Evolutionary conservation across 1,140 invertebrate genomes (phyloP), one percentile per base, ranked within the genome.

Genomic region (Platyura marginata): DNA sequence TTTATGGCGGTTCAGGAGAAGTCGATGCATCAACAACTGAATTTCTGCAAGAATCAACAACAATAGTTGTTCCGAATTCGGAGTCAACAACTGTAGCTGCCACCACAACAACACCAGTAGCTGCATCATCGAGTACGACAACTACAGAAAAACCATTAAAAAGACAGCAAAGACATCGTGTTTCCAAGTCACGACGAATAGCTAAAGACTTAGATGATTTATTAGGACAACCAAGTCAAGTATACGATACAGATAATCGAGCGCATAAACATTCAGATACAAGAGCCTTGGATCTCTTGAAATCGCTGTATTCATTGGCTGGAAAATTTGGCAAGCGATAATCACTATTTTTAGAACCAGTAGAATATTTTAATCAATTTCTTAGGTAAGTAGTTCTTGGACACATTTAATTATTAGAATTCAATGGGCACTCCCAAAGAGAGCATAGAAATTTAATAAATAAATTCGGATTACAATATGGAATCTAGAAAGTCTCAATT

Each of bases 271-370:
- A 49, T 41, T 76, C 81, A 10, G 82, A 86, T 53, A 72, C 70
- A 3, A 69, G 83, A 56, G 82, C 82, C 2, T 63, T 87, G 44
- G 81, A 86, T 60, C 64, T 87, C 47, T 68, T 87, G 49, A 77
- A 80, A 62, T 82, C 82, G 44, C 65, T 87, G 41, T 87, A 86
- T 62, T 75, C 76, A 43, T 75, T 87, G 54, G 82, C 83, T 36
- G 78, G 82, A 11, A 76, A 77, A 63, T 85, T 61, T 37, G 58
- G 57, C 49, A 55, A 55, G 50, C 56, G 58, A 51, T 60, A 57
- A 34, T n/a, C n/a, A n/a, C n/a, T n/a, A n/a, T n/a, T n/a, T n/a
- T n/a, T n/a, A n/a, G n/a, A n/a, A n/a, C n/a, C n/a, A n/a, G n/a
- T n/a, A n/a, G n/a, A n/a, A n/a, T n/a, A n/a, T n/a, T n/a, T n/a